These are phyloP conservation scores for Paralichthys olivaceus DNA, from an alignment of 2,113 vertebrate genomes.

Conservation along the genomic window DNA sequence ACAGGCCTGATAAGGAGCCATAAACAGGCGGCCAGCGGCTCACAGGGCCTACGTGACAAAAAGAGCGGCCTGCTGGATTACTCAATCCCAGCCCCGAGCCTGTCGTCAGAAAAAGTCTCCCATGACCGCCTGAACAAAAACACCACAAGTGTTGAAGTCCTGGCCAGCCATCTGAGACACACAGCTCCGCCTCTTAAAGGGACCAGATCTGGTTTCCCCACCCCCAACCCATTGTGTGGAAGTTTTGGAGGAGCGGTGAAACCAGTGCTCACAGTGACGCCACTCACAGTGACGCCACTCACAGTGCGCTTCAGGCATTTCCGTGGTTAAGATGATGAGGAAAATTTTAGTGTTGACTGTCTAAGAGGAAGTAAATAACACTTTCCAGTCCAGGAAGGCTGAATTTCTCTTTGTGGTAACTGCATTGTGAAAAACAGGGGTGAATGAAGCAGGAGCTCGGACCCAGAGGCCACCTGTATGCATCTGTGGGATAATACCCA, in stretches of 20 bases:
- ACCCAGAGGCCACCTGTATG: conserved; percentile 71
- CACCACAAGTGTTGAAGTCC: conserved; percentile 64
- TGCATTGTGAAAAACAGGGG: conserved; percentile 44
- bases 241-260: conserved; percentile 34
- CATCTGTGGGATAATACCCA: conserved; percentile 49
- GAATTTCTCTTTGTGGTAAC: conserved; percentile 13
- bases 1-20: conserved; percentile 68
- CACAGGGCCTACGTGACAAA: conserved; percentile 72
- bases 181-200: conserved; percentile 71
- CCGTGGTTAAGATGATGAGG: background rate
- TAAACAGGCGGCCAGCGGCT: conserved; percentile 55
- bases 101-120: conserved; percentile 62
- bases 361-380: background rate
- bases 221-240: background rate
- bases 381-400: background rate
- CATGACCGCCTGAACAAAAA: conserved; percentile 73
- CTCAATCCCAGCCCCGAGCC: conserved; percentile 65
- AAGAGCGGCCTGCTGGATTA: conserved; percentile 55
- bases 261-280: conserved; percentile 44
- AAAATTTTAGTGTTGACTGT: background rate
- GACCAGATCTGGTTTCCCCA: background rate
- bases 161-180: conserved; percentile 69
- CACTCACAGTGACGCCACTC: conserved; percentile 18
- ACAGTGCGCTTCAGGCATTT: background rate
- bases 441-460: conserved; percentile 41